Base-by-base conservation (phyloP, 92 coral and sea anemone species). In the Zoanthus solanderi region DNA sequence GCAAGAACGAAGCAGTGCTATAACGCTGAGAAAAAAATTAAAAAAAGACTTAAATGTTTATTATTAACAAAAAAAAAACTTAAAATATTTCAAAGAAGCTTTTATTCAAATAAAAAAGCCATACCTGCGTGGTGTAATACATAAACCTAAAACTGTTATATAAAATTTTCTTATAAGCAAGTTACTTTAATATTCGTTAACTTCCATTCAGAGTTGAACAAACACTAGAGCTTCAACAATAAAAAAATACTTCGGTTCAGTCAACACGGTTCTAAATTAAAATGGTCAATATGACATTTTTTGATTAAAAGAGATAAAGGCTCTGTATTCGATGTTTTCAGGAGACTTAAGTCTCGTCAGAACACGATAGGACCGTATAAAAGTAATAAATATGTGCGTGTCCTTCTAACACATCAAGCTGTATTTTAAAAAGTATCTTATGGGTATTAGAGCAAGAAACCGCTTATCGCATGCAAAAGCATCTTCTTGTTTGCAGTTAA, bases 1-100 rank as follows among this genome's bases (percentile, higher is more conserved):
- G 66, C 81, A 63, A n/a, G 23, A 90, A 76, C 68, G 69, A 48
- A 82, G 76, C 71, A 81, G 83, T 13, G 65, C 83, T 57, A 66
- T 50, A 50, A 66, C 6, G 60, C 50, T 60, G 18, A 8, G 85
- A 72, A 61, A 73, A 68, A 77, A 23, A 23, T 23, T 23, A 23
- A 23, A 83, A 87, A 90, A 83, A 90, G 77, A 83, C 78, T 80
- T 28, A 86, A 56, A 68, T 50, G 45, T 86, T 87, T 87, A 81
- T 67, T 86, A 87, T 78, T 78, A 78, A 63, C 18, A 47, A 82
- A 66, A 61, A 46, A 82, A 66, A 71, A 50, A 46, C 87, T 87
- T 78, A 75, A 81, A 88, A 67, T 12, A 16, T 23, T 17, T 65
- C 77, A 66, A 87, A 50, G 48, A 29, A 61, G 14, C 14, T 71